Conservation (phyloP, 2,113 vertebrate species). For the Saccopteryx bilineata region DNA sequence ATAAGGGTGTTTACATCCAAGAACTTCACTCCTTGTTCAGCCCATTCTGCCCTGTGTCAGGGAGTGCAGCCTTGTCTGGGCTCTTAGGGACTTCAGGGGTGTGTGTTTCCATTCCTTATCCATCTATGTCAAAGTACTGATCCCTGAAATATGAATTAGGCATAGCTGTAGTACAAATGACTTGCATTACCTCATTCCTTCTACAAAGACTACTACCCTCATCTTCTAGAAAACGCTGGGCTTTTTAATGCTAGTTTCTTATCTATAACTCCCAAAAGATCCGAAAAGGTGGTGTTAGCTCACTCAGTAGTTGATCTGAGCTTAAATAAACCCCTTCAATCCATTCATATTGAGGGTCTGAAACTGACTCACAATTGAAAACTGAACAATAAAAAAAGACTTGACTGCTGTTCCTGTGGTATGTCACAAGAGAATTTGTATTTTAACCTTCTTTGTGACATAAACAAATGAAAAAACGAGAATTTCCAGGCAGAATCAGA, state of each 20-base stretch:
- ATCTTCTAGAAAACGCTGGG: background rate
- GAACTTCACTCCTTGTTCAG: background rate
- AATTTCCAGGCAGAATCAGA: background rate
- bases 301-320: background rate
- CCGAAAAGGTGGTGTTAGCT: background rate
- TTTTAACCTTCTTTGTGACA: background rate
- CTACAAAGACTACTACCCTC: background rate
- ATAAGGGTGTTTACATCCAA: background rate
- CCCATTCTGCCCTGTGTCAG: background rate
- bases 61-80: background rate
- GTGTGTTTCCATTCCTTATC: background rate
- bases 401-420: background rate
- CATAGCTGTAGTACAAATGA: background rate
- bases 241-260: background rate
- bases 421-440: background rate
- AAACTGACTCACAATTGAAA: background rate
- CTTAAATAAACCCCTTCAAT: constrained; percentile 8
- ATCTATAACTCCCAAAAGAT: background rate
- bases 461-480: background rate
- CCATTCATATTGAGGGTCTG: background rate
- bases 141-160: background rate
- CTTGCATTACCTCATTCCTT: background rate
- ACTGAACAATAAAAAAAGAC: constrained; percentile 38
- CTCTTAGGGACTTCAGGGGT: background rate
- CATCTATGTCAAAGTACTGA: background rate